Conservation (phyloP, 2,113 vertebrate genomes). For the Brachypodius melanocephalos region DNA sequence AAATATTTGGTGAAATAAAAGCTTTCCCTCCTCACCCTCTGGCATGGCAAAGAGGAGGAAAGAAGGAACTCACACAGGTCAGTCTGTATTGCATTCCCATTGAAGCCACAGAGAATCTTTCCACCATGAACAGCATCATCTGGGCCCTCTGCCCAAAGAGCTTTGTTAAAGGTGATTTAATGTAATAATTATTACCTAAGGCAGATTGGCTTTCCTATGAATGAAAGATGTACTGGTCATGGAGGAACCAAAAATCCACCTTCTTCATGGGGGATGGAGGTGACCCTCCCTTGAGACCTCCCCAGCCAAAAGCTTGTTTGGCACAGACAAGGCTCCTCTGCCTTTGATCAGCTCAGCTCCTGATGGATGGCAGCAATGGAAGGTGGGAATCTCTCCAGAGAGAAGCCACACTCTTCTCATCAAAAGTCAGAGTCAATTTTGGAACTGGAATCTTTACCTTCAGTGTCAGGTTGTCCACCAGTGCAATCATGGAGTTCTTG, state of each 20-base stretch:
- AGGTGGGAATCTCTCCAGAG: neutral
- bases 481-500: conserved; percentile 96
- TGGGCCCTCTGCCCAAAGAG: neutral
- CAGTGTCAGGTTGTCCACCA: conserved; percentile 94
- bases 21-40: neutral
- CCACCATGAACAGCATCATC: neutral
- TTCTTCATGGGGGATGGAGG: neutral
- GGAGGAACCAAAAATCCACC: neutral
- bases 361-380: rapidly evolving
- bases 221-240: neutral
- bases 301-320: neutral
- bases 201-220: neutral
- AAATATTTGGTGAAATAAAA: neutral
- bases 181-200: neutral
- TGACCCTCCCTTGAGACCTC: neutral
- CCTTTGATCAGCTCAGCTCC: neutral
- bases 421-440: neutral
- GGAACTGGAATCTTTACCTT: conserved; percentile 79
- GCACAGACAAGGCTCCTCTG: neutral
- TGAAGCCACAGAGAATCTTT: neutral
- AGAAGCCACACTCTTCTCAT: neutral
- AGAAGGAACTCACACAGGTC: neutral
- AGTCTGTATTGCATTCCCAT: neutral
- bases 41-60: neutral
- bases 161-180: neutral